Evolutionary conservation across 2,888 invertebrate species (phyloP).

Genomic region (Rapana venosa): DNA sequence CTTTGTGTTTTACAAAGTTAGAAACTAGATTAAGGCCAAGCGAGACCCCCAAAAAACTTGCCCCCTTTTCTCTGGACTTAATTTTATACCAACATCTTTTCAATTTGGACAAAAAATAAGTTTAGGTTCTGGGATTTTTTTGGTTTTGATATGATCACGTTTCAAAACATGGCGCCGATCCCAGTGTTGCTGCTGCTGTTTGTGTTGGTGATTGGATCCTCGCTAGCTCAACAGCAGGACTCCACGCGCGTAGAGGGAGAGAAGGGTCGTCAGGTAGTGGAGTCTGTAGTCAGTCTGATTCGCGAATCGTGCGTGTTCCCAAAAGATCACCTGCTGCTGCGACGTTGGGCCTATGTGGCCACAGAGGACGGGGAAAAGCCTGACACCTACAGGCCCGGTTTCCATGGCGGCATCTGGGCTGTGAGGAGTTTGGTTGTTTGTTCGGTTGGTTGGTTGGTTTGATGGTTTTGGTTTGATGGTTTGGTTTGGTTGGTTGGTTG

Average conservation of each 20-base stretch:
- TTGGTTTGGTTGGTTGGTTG: too few species aligned
- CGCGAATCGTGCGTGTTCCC: slow-evolving; percentile 35
- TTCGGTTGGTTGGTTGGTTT: too few species aligned
- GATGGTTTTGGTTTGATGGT: too few species aligned
- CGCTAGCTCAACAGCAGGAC: slow-evolving; percentile 34
- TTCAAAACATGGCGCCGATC: not conserved
- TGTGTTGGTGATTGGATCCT: not conserved
- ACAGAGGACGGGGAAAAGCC: slow-evolving; percentile 26
- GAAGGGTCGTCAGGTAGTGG: slow-evolving; percentile 24
- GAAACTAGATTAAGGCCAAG: too few species aligned
- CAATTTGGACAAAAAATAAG: not conserved
- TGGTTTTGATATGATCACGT: not conserved
- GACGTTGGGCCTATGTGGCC: slow-evolving; percentile 26
- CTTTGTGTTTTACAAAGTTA: too few species aligned
- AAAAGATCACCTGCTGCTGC: slow-evolving; percentile 27
- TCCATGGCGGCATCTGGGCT: slow-evolving; percentile 36
- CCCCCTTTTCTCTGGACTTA: not conserved
- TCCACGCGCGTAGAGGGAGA: not conserved
- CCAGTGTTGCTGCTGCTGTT: not conserved
- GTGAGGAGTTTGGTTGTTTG: not conserved
- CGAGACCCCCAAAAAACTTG: too few species aligned
- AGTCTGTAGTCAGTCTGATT: slow-evolving; percentile 36
- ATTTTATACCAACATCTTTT: not conserved
- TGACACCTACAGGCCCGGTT: slow-evolving; percentile 29
- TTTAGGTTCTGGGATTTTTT: too few species aligned